Evolutionary conservation across 2,888 invertebrate species (phyloP), one percentile per base, ranked within the genome.

Genomic region (Elmis aenea): DNA sequence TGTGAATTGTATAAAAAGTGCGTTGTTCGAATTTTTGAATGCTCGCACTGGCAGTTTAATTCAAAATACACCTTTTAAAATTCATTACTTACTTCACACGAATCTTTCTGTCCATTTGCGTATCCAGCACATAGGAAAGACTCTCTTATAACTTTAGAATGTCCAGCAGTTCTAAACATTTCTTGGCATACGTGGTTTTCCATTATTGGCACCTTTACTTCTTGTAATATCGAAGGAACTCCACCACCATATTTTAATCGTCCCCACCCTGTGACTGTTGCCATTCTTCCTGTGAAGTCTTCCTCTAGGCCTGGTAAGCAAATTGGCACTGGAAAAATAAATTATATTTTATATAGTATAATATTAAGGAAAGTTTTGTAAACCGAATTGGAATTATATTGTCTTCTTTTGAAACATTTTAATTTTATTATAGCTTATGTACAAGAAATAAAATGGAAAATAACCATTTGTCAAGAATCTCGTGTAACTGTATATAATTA

Each of bases 91-190:
- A 90, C 92, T 76, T 92, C 92, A 62, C 92, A 93, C 5, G 92
- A 91, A 61, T 93, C 93, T 64, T 88, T 89, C 59, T 88, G 85
- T 0, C 93, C 92, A 52, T 87, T 87, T 20, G 90, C 87, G 62
- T 93, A 93, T 18, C 93, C 93, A 0, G 93, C 93, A 56, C 93
- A 93, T 13, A 93, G 74, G 70, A 93, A 93, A 18, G 91, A 90
- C 45, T 78, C 81, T 15, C 89, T 73, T 43, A 93, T 93, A 56
- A 82, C 79, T 69, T 93, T 93, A 1, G 83, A 76, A 61, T 93
- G 92, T 0, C 90, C 90, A 1, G 88, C 91, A 0, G 88, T 87
- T 52, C 84, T 79, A 75, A 93, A 93, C 92, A 93, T 92, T 63
- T 90, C 87, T 63, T 93, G 92, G 62, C 93, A 93, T 6, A 90